These are phyloP conservation scores for Ophioderma brevispina DNA, from an alignment of 35 echinoderm and acorn worm genomes.

Conservation along the genomic window DNA sequence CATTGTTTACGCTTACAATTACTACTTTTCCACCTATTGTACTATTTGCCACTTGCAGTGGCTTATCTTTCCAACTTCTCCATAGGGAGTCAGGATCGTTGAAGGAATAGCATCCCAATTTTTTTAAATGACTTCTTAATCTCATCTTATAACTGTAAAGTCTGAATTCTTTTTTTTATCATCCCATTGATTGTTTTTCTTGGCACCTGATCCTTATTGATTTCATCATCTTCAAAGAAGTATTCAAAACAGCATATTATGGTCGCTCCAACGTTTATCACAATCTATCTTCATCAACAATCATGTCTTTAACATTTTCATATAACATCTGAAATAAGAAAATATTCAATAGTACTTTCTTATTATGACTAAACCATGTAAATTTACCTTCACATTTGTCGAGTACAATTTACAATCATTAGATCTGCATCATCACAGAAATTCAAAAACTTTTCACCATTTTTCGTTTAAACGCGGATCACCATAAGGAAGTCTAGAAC, in stretches of 20 bases:
- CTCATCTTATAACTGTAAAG: background rate
- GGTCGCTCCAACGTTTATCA: background rate
- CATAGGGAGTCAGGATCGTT: background rate
- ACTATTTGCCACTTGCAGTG: too few species aligned
- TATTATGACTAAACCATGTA: background rate
- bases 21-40: too few species aligned
- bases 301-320: background rate
- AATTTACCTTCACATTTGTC: too few species aligned
- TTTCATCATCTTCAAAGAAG: background rate
- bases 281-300: background rate
- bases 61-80: too few species aligned
- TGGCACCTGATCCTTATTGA: background rate
- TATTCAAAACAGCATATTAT: background rate
- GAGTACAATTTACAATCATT: background rate
- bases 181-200: background rate
- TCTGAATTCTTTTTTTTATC: background rate
- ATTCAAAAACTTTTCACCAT: background rate
- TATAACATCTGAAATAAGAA: background rate
- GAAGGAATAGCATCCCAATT: background rate
- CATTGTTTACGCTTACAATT: too few species aligned
- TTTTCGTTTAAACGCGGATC: background rate
- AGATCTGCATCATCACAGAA: background rate
- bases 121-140: background rate
- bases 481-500: background rate
- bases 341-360: background rate